phyloP scores from a whole-genome alignment of 2,797 vertebrate genomes.

The Sebastes vulpes region DNA sequence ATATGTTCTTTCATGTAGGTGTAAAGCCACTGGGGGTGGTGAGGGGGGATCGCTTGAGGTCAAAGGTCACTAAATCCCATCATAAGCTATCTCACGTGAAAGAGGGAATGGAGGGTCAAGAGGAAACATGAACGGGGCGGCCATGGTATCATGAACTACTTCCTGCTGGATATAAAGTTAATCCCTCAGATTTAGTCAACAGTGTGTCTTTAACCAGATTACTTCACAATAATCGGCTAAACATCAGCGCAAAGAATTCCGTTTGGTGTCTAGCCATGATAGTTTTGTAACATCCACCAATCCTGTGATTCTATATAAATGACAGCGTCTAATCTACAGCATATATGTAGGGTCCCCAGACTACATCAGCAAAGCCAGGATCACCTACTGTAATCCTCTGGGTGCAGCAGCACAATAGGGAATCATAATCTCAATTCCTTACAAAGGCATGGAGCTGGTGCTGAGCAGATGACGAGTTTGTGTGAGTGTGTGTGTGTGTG shows the following conservation, averaged over 20 bases:
- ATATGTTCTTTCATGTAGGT: constrained; percentile 55
- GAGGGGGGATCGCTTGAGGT: constrained; percentile 19
- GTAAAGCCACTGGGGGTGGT: constrained; percentile 28
- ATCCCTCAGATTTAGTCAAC: constrained; percentile 68
- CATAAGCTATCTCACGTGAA: constrained; percentile 51
- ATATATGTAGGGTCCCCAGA: constrained; percentile 41
- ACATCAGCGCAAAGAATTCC: constrained; percentile 35
- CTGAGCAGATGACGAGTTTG: constrained; percentile 48
- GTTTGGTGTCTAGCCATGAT: constrained; percentile 45
- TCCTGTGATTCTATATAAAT: constrained; percentile 46
- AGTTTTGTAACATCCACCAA: constrained; percentile 48
- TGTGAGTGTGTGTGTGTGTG: constrained; percentile 1
- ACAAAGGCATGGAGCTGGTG: constrained; percentile 60
- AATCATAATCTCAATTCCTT: constrained; percentile 71
- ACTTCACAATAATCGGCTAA: constrained; percentile 61
- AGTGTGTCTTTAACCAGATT: constrained; percentile 75
- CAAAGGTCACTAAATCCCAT: constrained; percentile 64
- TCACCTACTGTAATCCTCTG: constrained; percentile 75
- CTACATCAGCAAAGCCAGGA: constrained; percentile 66
- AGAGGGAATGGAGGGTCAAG: constrained; percentile 35
- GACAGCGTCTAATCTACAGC: constrained; percentile 55
- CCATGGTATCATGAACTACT: constrained; percentile 65
- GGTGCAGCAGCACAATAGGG: constrained; percentile 58
- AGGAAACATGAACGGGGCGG: constrained; percentile 20
- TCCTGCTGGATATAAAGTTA: constrained; percentile 61